Conservation (phyloP, 2,797 vertebrate species). For the Alca torda region DNA sequence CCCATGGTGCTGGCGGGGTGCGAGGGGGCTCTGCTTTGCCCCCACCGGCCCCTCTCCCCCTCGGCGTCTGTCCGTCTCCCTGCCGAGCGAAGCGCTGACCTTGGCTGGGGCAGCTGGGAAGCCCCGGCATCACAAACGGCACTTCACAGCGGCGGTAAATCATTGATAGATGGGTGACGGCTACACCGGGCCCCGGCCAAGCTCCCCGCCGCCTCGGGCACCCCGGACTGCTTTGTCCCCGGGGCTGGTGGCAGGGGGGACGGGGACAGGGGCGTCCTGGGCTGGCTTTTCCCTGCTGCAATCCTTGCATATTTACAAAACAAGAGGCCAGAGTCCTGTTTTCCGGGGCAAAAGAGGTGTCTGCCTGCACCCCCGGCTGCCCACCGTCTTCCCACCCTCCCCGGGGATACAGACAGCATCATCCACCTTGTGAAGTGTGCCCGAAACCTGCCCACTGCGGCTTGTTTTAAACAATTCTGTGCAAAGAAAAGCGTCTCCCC, state of each 20-base stretch:
- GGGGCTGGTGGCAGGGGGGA: too few species aligned
- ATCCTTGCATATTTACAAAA: accelerated
- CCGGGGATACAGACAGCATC: background rate
- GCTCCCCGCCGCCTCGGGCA: background rate
- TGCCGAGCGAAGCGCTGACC: background rate
- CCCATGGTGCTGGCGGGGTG: accelerated
- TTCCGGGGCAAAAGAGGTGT: background rate
- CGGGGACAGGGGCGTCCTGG: accelerated
- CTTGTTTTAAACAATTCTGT: accelerated
- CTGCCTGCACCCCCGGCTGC: background rate
- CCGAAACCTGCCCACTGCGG: background rate
- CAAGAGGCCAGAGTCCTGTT: background rate
- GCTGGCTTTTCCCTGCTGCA: background rate
- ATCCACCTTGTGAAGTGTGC: accelerated
- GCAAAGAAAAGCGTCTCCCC: background rate
- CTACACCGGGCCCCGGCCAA: background rate
- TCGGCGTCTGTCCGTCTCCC: background rate
- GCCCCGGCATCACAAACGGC: constrained; percentile 21
- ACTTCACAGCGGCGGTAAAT: background rate
- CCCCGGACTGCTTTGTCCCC: background rate
- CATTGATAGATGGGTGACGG: constrained; percentile 38
- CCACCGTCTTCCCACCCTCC: background rate
- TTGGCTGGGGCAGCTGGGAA: constrained; percentile 6
- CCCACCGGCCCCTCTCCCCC: background rate
- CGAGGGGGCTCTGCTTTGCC: background rate